Base-by-base conservation (phyloP, 2,113 vertebrate genomes). In the Dinomys branickii region DNA sequence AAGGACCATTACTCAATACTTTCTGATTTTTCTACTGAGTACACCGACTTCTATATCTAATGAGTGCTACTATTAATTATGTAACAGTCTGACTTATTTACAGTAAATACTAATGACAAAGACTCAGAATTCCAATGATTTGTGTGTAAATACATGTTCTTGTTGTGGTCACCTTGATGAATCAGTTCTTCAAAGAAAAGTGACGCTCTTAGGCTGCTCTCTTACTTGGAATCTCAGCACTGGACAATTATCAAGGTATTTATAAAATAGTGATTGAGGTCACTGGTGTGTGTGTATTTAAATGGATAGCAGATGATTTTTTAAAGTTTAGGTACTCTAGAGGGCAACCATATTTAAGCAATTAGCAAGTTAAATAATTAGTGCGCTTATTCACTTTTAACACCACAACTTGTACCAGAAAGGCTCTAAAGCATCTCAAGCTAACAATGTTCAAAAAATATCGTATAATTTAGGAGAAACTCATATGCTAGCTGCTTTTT, bases 111-210 rank as follows among this genome's bases (percentile, higher is more conserved):
- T 19, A 81, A 61, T 35, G 78, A 80, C 35, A 71, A 75, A 41
- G 16, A 80, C 30, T 82, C 47, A 63, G 4, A 77, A 94, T 56
- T 86, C 28, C 84, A 91, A 54, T 59, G 1, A 75, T 67, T 44
- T 85, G 8, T 89, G 89, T 93, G 69, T 6, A 96, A 87, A 95
- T 91, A 44, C 9, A 35, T 85, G 9, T 85, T 69, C 26, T 73
- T 65, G 2, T 50, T 88, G 3, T 83, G 26, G 30, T 5, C 11
- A 44, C 17, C 9, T 54, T 75, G 2, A 41, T 47, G 54, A 81
- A 5, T 96, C 35, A 56, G 26, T 73, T 44, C 44, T 38, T 83
- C 90, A 65, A 56, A 58, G 4, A 69, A 84, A 86, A 26, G 22
- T 63, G 88, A 67, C 85, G 16, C 24, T 83, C 16, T 94, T 11